Percentiles rank a stretch among this genome's conserved stretches.
Evolutionary conservation across 2,888 invertebrate species (phyloP).

Genomic region (Drosophila diplacantha): DNA sequence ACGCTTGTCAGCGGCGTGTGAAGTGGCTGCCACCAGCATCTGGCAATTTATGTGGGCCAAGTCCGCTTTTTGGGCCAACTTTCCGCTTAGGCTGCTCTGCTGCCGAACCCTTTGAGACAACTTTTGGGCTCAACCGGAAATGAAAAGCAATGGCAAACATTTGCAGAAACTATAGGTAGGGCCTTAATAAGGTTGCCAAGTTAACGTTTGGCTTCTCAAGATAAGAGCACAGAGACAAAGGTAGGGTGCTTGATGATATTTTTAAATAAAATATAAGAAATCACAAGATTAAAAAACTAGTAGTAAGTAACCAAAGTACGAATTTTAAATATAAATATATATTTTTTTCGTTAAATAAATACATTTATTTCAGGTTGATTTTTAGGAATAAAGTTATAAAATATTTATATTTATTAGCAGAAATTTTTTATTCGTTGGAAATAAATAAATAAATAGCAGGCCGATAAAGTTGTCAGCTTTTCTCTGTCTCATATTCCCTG

Average conservation of each 20-base stretch:
- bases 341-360: not conserved
- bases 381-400: not conserved
- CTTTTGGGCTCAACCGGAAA: constrained; percentile 37
- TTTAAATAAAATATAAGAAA: not conserved
- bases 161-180: constrained; percentile 22
- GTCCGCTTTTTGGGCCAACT: constrained; percentile 21
- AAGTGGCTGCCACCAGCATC: constrained; percentile 37
- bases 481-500: constrained; percentile 9
- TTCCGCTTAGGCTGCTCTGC: constrained; percentile 18
- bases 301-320: not conserved
- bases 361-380: accelerated
- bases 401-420: not conserved
- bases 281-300: no score
- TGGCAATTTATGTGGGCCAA: constrained; percentile 42
- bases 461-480: not conserved
- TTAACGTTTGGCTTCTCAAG: constrained; percentile 18
- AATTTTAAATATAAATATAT: not conserved
- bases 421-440: no score
- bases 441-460: not conserved
- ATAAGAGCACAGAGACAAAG: constrained; percentile 6
- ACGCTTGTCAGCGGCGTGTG: constrained; percentile 48
- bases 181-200: constrained; percentile 27
- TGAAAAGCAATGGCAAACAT: constrained; percentile 36
- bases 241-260: not conserved
- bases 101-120: constrained; percentile 40